Evolutionary conservation across 2,888 invertebrate species (phyloP).

Genomic region (Argyresthia albistria): DNA sequence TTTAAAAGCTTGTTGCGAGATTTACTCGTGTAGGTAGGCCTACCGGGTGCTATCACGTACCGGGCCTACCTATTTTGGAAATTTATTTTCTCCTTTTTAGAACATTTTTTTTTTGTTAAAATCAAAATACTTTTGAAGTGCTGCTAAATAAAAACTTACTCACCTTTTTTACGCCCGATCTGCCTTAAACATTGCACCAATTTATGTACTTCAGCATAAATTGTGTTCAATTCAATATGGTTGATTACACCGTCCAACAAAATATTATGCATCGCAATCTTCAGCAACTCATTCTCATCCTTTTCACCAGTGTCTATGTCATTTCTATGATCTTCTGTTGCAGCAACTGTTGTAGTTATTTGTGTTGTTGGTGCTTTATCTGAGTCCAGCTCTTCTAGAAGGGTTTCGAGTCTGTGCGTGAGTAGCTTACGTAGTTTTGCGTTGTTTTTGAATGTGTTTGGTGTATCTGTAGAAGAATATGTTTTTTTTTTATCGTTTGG

Average conservation of each 20-base stretch:
- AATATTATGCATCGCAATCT: constrained; percentile 43
- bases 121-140: too few relatives aligned
- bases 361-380: constrained; percentile 18
- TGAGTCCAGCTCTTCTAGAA: constrained; percentile 42
- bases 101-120: too few relatives aligned
- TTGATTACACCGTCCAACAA: constrained; percentile 38
- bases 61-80: too few relatives aligned
- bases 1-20: too few relatives aligned
- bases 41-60: too few relatives aligned
- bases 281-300: constrained; percentile 21
- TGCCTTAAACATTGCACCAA: constrained; percentile 17
- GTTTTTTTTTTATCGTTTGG: not conserved
- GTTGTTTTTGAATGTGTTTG: constrained; percentile 28
- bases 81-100: too few relatives aligned
- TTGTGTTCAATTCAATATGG: constrained; percentile 38
- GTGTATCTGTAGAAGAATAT: constrained; percentile 23
- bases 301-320: constrained; percentile 6
- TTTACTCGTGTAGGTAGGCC: too few relatives aligned
- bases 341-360: not conserved
- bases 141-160: too few relatives aligned
- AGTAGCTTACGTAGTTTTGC: constrained; percentile 38
- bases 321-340: constrained; percentile 9
- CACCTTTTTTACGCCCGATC: not conserved
- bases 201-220: constrained; percentile 24
- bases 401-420: constrained; percentile 27